Evolutionary conservation across 2,888 invertebrate genomes (phyloP).

Genomic region (Dicyrtomina minuta): DNA sequence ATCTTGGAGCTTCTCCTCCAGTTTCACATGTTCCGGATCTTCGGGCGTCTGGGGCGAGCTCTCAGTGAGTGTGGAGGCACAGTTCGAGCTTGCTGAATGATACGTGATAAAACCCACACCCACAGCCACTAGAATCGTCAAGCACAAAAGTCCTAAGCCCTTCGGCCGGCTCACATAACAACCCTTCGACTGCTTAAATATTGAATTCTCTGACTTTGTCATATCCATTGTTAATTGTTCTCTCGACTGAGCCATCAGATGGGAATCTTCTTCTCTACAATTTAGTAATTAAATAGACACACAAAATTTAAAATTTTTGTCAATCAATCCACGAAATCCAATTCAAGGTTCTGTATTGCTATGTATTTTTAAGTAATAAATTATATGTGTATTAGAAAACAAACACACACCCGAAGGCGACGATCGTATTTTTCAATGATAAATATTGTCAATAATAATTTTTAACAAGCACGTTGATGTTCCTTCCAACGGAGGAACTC

Average conservation of each 20-base stretch:
- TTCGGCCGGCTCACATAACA: constrained; percentile 68
- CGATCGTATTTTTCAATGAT: no score
- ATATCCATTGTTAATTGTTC: constrained; percentile 63
- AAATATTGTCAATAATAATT: no score
- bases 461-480: no score
- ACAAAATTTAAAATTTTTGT: no score
- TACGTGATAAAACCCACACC: constrained; percentile 75
- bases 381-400: background rate
- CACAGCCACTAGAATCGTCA: constrained; percentile 63
- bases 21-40: constrained; percentile 44
- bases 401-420: no score
- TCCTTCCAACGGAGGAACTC: no score
- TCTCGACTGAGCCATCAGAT: constrained; percentile 58
- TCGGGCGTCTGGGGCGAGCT: constrained; percentile 41
- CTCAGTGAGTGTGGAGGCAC: constrained; percentile 59
- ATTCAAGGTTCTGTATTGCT: no score
- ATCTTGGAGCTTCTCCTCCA: constrained; percentile 59
- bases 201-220: constrained; percentile 62
- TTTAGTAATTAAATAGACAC: no score
- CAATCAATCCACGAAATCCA: background rate
- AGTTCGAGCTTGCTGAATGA: constrained; percentile 69
- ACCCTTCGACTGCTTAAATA: constrained; percentile 64
- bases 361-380: no score
- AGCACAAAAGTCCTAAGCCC: constrained; percentile 62
- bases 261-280: constrained; percentile 25